These are phyloP conservation scores for Torymus tubicola DNA, from an alignment of 2,888 invertebrate genomes.

Conservation along the genomic window DNA sequence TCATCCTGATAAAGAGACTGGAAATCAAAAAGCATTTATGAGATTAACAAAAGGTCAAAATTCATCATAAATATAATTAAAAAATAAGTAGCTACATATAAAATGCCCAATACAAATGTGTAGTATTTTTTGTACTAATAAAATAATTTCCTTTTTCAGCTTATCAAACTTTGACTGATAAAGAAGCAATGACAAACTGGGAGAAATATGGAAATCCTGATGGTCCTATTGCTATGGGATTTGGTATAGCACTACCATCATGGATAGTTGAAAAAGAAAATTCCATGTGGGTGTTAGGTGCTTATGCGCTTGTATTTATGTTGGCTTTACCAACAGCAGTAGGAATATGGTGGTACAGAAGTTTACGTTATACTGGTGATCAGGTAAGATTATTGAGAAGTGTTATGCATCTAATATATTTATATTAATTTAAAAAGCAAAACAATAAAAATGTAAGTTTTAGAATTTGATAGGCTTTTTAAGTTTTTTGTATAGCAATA, in stretches of 20 bases:
- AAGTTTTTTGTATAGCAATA: too few relatives aligned
- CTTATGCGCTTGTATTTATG: constrained; percentile 98
- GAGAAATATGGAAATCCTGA: constrained; percentile 99
- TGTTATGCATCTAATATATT: constrained; percentile 1
- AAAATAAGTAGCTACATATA: background rate
- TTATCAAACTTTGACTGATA: constrained; percentile 94
- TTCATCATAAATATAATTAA: constrained; percentile 11
- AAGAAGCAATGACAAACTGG: constrained; percentile 98
- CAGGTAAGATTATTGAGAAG: constrained; percentile 78
- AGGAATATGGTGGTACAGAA: constrained; percentile 99
- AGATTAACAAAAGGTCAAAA: constrained; percentile 92
- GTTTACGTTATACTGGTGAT: constrained; percentile 97
- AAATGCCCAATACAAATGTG: constrained; percentile 24
- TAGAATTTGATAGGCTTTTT: too few relatives aligned
- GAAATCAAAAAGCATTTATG: constrained; percentile 98
- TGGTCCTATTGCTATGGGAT: constrained; percentile 99
- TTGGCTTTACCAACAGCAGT: constrained; percentile 93
- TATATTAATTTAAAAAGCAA: constrained; percentile 5
- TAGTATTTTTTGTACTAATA: constrained; percentile 10
- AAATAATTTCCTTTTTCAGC: constrained; percentile 67
- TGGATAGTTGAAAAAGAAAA: constrained; percentile 99
- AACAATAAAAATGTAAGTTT: too few relatives aligned
- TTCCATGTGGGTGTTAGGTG: constrained; percentile 96
- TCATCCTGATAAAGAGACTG: constrained; percentile 99
- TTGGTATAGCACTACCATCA: constrained; percentile 99